A percentile compares a stretch with the other conserved stretches of the same genome.
These are phyloP conservation scores for Zaprionus taronus DNA, from an alignment of 1,140 invertebrate species.

Conservation along the genomic window DNA sequence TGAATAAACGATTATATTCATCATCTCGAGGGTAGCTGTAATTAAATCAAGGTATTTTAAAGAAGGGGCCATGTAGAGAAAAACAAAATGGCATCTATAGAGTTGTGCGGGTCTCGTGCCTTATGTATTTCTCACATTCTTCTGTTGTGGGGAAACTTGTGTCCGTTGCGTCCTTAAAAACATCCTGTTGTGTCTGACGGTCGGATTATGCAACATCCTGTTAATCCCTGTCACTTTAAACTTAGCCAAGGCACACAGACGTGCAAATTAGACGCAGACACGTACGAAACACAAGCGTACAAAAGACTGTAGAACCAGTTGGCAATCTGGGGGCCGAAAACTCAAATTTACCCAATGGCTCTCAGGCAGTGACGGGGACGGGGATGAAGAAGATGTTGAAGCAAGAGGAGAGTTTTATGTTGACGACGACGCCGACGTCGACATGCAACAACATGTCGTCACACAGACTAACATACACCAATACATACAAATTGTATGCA, in stretches of 20 bases:
- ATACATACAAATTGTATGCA: conserved; percentile 15
- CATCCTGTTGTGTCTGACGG: conserved; percentile 76
- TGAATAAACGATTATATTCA: background rate
- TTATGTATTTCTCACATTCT: conserved; percentile 37
- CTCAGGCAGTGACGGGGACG: conserved; percentile 34
- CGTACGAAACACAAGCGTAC: conserved; percentile 11
- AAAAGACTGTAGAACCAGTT: background rate
- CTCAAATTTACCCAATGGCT: conserved; percentile 60
- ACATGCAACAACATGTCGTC: conserved; percentile 74
- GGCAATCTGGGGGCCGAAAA: conserved; percentile 39
- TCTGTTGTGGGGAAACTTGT: background rate
- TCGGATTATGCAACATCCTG: conserved; percentile 84
- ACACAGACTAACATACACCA: conserved; percentile 32
- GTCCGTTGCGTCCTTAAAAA: conserved; percentile 23
- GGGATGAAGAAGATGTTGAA: conserved; percentile 15
- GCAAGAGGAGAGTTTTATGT: conserved; percentile 36
- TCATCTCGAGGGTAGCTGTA: background rate
- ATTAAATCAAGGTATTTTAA: background rate
- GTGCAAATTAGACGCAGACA: conserved; percentile 68
- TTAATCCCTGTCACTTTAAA: conserved; percentile 84
- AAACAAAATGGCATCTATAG: background rate
- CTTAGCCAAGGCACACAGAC: conserved; percentile 57
- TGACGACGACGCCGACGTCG: conserved; percentile 40
- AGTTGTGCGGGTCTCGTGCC: background rate
- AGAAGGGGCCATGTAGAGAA: background rate